Evolutionary conservation across 2,797 vertebrate genomes (phyloP).

Genomic region (Limosa lapponica): DNA sequence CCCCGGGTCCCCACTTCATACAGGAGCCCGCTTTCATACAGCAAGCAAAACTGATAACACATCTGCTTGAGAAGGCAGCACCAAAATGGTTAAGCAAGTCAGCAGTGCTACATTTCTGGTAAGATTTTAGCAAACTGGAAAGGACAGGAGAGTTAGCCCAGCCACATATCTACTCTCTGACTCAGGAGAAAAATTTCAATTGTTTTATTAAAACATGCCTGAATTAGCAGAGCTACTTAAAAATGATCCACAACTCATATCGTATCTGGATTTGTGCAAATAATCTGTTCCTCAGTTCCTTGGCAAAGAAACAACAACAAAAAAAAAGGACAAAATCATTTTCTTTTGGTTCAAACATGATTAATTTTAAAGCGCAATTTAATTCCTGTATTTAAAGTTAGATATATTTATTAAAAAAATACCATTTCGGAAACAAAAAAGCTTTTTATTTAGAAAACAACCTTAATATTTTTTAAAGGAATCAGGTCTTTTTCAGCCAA

Average conservation of each 20-base stretch:
- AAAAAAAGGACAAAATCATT: background rate
- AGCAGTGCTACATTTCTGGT: background rate
- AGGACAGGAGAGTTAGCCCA: background rate
- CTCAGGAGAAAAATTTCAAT: background rate
- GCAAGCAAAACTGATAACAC: rapidly evolving
- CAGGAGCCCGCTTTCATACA: background rate
- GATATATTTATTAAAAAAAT: background rate
- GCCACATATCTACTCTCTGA: background rate
- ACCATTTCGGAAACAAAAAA: background rate
- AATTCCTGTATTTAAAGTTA: background rate
- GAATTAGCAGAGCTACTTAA: slow-evolving; percentile 38
- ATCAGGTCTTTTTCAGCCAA: slow-evolving; percentile 19
- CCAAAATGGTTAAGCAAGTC: background rate
- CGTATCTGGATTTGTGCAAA: background rate
- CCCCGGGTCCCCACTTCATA: rapidly evolving
- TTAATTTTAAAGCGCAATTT: background rate
- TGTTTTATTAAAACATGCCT: background rate
- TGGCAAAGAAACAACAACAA: background rate
- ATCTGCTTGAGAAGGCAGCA: background rate
- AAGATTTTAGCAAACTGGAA: background rate
- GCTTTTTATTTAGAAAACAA: slow-evolving; percentile 22
- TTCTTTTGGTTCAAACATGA: background rate
- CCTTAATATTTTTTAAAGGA: background rate
- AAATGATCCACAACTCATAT: background rate
- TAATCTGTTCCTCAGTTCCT: background rate